Evolutionary conservation across 2,797 vertebrate genomes (phyloP), one percentile per base, ranked within the genome.

Genomic region (Cetoscarus ocellatus): DNA sequence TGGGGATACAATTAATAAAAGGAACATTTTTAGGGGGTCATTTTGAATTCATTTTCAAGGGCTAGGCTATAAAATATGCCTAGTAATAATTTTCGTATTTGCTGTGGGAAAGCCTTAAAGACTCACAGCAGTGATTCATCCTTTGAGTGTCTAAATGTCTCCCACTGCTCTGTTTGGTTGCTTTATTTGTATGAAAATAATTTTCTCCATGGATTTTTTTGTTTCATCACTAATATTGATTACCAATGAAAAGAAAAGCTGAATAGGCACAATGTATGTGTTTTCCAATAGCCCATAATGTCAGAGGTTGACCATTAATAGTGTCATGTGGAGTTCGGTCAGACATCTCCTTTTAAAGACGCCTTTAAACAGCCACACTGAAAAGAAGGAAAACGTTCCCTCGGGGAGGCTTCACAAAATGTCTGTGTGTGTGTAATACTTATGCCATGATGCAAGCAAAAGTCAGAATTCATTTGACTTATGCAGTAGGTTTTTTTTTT

Each of bases 261-360:
- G 14, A 56, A 50, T 64, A 12, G 1, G 63, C 44, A 27, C 44
- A 51, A 61, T 57, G 7, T 14, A 43, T 51, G 15, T 67, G 27
- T 63, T 75, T 74, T 64, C 8, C 17, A 27, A 36, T 47, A 75
- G 58, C 40, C 6, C 36, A 18, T 36, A 17, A 51, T 55, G 39
- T 56, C 34, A 10, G 45, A 45, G 44, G 66, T 62, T 59, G 10
- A 7, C 39, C 7, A 39, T 49, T 56, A 17, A 53, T 48, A 39
- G 39, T 49, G 59, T 59, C 61, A 51, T 39, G 3, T 49, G 17
- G 15, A 73, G 52, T 45, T 79, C 60, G 67, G 27, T 0, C 4
- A 56, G 48, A 54, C 5, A 49, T 36, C 10, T 67, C 0, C 6
- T 19, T 67, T 58, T 45, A 58, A 66, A 60, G 42, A 52, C 42